phyloP scores from a whole-genome alignment of 2,888 invertebrate species.

The Drosophila borborema region DNA sequence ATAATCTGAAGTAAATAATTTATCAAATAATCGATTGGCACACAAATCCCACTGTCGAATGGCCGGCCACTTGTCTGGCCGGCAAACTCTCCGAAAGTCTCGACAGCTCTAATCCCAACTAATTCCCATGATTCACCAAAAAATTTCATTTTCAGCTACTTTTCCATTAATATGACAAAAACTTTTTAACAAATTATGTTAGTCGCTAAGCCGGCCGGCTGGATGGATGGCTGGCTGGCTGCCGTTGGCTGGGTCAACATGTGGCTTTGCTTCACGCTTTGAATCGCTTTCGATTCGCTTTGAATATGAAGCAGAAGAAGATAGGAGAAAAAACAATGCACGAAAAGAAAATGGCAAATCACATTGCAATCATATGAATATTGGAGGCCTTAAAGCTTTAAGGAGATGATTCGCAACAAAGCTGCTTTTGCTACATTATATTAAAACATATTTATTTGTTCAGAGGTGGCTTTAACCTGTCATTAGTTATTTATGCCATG shows the following conservation, averaged over 20 bases:
- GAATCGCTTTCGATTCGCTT: not conserved
- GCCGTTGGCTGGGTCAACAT: constrained; percentile 18
- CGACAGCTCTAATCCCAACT: constrained; percentile 63
- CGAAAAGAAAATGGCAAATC: constrained; percentile 1
- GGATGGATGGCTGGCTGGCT: constrained; percentile 2
- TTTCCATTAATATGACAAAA: constrained; percentile 78
- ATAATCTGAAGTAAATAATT: constrained; percentile 63
- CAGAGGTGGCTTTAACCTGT: constrained; percentile 46
- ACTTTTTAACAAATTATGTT: constrained; percentile 80
- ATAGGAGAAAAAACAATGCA: constrained; percentile 6
- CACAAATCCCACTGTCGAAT: constrained; percentile 59
- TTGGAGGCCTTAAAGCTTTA: not conserved
- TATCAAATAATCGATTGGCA: constrained; percentile 73
- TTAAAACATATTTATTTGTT: not conserved
- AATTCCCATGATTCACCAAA: constrained; percentile 66
- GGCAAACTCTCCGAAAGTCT: constrained; percentile 21
- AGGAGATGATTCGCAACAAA: not conserved
- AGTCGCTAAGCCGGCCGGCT: constrained; percentile 47
- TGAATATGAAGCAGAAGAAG: constrained; percentile 10
- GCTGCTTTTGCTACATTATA: not conserved
- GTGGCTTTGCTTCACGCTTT: constrained; percentile 1
- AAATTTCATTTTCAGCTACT: constrained; percentile 63
- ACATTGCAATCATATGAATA: not conserved
- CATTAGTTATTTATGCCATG: constrained; percentile 52
- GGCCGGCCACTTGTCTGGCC: constrained; percentile 41